phyloP scores from a whole-genome alignment of 2,888 invertebrate genomes.

The Heliothis peltigera region DNA sequence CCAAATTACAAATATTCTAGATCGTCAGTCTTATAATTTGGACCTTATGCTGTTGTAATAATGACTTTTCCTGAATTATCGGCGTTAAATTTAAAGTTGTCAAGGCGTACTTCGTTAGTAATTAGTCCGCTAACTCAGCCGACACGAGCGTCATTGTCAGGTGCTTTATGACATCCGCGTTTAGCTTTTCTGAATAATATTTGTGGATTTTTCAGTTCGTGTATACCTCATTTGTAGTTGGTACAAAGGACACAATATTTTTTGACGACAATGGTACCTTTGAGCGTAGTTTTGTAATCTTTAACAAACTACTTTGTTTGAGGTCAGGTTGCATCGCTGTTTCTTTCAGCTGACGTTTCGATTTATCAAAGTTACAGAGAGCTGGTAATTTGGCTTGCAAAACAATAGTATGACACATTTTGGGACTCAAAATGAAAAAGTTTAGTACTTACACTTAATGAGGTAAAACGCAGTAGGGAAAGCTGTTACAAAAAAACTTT shows the following conservation, averaged over 20 bases:
- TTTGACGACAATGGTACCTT: conserved; percentile 60
- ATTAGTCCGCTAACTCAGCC: conserved; percentile 77
- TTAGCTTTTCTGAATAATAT: conserved; percentile 71
- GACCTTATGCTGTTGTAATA: conserved; percentile 58
- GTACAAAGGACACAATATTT: conserved; percentile 71
- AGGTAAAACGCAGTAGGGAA: too few relatives aligned
- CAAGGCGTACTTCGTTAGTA: conserved; percentile 69
- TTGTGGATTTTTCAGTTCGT: conserved; percentile 76
- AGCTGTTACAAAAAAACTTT: too few relatives aligned
- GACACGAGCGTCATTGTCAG: conserved; percentile 76
- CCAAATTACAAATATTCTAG: conserved; percentile 42
- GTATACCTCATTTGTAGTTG: conserved; percentile 66
- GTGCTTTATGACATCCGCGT: conserved; percentile 72
- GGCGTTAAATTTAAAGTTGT: conserved; percentile 61
- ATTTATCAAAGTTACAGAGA: conserved; percentile 44
- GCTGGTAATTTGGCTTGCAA: conserved; percentile 20
- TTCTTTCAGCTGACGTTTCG: conserved; percentile 44
- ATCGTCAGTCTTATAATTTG: conserved; percentile 47
- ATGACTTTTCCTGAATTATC: conserved; percentile 36
- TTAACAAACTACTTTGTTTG: conserved; percentile 48
- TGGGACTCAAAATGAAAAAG: conserved; percentile 1
- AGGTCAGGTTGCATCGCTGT: conserved; percentile 43
- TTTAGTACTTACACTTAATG: too few relatives aligned
- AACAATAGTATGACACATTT: conserved; percentile 37
- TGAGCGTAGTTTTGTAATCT: conserved; percentile 64